Conservation (phyloP, 2,888 invertebrate genomes). For the Conops quadrifasciatus region DNA sequence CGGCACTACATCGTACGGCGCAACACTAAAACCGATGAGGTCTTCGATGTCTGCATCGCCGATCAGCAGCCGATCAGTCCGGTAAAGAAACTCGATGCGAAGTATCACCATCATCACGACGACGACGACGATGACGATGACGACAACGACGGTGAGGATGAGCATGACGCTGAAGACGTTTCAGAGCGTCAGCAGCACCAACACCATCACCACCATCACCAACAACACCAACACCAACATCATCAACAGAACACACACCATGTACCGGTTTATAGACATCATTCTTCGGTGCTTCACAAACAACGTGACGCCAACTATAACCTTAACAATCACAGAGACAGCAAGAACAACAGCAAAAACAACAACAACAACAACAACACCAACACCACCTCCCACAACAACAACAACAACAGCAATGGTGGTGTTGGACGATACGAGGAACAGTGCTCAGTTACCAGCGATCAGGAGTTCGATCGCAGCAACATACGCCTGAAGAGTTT, state of each 20-base stretch:
- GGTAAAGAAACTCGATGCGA: conserved; percentile 60
- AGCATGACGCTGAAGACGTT: too few species aligned
- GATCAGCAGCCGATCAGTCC: conserved; percentile 67
- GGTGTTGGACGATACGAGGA: conserved; percentile 54
- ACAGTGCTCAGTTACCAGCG: conserved; percentile 59
- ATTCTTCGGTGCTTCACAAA: conserved; percentile 22
- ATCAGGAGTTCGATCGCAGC: conserved; percentile 78
- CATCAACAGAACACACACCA: background rate
- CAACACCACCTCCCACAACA: conserved; percentile 31
- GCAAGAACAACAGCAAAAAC: conserved; percentile 33
- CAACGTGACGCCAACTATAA: conserved; percentile 50
- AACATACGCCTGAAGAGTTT: conserved; percentile 80
- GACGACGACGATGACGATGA: conserved; percentile 52
- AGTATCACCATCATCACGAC: conserved; percentile 48
- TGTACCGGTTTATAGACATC: background rate
- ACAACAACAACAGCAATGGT: conserved; percentile 33
- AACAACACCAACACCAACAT: conserved; percentile 23
- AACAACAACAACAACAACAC: conserved; percentile 22
- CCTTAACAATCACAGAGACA: conserved; percentile 9
- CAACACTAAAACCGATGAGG: conserved; percentile 65
- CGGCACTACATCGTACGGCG: conserved; percentile 68
- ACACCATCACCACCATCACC: conserved; percentile 3
- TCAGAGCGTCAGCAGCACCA: conserved; percentile 31
- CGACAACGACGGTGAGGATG: conserved; percentile 48
- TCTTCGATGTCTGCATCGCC: conserved; percentile 72